These are phyloP conservation scores for Rhabdomys dilectus DNA, from an alignment of 2,113 vertebrate species.

Conservation along the genomic window DNA sequence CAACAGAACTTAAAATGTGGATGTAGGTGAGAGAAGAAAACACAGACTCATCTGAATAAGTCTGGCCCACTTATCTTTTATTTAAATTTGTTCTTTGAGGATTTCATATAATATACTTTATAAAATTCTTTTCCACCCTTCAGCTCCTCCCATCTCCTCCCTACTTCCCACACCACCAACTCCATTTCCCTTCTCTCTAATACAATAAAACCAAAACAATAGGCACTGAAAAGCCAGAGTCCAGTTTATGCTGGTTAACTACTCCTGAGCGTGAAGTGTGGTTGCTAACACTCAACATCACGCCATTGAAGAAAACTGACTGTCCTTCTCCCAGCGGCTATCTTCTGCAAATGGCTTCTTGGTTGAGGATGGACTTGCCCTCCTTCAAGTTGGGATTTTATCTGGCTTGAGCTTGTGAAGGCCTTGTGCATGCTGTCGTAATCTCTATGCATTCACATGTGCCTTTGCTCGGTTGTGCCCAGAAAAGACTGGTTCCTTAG, in stretches of 20 bases:
- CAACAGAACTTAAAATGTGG: conserved; percentile 49
- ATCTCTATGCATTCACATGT: background rate
- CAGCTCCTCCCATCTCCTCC: background rate
- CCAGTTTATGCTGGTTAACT: background rate
- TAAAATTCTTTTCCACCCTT: background rate
- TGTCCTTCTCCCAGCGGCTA: background rate
- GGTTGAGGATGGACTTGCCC: background rate
- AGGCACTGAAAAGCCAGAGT: background rate
- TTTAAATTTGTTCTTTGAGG: background rate
- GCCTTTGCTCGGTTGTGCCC: background rate
- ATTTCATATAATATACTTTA: background rate
- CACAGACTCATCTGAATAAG: conserved; percentile 32
- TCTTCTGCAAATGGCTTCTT: background rate
- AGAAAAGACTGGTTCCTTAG: background rate
- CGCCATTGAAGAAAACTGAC: background rate
- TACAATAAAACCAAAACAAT: background rate
- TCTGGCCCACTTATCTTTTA: background rate
- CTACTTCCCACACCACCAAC: background rate
- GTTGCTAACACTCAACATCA: background rate
- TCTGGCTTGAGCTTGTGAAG: background rate
- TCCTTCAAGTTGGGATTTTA: background rate
- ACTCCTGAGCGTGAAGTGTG: background rate
- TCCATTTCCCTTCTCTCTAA: background rate
- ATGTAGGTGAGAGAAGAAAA: conserved; percentile 30
- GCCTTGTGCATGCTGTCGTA: background rate